Conservation (phyloP, 2,888 invertebrate species). For the Scaptomyza caliginosa region DNA sequence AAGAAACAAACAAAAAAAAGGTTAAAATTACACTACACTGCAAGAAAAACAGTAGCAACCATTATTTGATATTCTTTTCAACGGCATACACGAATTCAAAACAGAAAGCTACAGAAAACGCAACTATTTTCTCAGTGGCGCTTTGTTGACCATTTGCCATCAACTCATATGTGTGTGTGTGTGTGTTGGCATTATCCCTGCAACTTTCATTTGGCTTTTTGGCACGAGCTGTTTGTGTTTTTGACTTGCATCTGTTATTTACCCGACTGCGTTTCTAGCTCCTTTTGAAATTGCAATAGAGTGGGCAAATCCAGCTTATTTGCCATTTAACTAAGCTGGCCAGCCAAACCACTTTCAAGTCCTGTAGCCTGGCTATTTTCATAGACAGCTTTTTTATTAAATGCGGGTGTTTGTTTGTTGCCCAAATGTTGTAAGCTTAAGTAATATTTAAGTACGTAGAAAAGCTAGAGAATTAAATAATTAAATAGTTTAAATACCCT, state of each 20-base stretch:
- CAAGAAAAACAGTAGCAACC: constrained; percentile 24
- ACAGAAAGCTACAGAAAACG: constrained; percentile 48
- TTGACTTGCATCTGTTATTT: constrained; percentile 55
- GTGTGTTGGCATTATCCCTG: constrained; percentile 51
- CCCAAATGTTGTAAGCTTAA: too few relatives aligned
- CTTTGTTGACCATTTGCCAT: constrained; percentile 49
- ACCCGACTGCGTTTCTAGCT: constrained; percentile 47
- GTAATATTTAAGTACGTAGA: too few relatives aligned
- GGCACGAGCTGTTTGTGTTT: constrained; percentile 50
- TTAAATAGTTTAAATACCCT: neutral
- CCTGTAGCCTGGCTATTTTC: neutral
- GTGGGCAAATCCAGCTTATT: constrained; percentile 52
- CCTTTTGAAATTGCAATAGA: constrained; percentile 7
- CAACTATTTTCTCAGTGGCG: constrained; percentile 60
- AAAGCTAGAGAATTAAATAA: neutral
- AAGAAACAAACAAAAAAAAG: too few relatives aligned
- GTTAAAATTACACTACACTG: constrained; percentile 55
- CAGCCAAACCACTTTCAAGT: constrained; percentile 56
- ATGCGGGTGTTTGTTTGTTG: constrained; percentile 10
- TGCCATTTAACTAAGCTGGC: constrained; percentile 73
- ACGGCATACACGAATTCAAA: constrained; percentile 60
- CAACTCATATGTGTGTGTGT: constrained; percentile 20
- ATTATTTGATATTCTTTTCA: constrained; percentile 59
- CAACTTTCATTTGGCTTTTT: constrained; percentile 69
- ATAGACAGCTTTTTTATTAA: constrained; percentile 4